Percentiles rank a stretch among this genome's conserved stretches.
Evolutionary conservation across 1,140 invertebrate genomes (phyloP).

Genomic region (Archivesica marissinica): DNA sequence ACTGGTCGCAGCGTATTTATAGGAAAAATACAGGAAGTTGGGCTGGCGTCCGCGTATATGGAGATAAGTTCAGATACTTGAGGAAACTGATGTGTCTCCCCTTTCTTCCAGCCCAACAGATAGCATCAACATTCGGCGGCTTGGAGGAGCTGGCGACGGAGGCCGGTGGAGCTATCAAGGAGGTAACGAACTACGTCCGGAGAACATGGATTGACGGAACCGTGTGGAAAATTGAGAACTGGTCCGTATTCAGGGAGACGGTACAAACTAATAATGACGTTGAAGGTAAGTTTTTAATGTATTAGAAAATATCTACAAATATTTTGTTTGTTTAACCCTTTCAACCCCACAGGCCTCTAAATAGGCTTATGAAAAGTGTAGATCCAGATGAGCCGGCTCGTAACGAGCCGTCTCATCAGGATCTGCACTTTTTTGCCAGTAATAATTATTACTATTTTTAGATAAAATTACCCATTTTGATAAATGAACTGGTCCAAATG

Average conservation of each 20-base stretch:
- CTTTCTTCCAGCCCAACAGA: constrained; percentile 39
- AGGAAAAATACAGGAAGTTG: constrained; percentile 7
- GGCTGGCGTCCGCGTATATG: background rate
- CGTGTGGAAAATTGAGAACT: background rate
- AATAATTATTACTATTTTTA: no score
- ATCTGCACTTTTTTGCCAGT: no score
- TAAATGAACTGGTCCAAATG: no score
- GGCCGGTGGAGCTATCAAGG: background rate
- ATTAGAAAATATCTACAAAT: no score
- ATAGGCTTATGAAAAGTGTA: no score
- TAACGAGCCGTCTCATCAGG: no score
- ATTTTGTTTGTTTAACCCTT: no score
- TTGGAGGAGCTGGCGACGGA: background rate
- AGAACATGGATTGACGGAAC: constrained; percentile 11
- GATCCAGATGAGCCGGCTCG: no score
- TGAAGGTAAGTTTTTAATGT: background rate
- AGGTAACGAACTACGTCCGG: background rate
- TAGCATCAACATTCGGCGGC: background rate
- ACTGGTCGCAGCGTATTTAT: constrained; percentile 17
- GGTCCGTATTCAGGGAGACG: constrained; percentile 22
- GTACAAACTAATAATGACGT: constrained; percentile 40
- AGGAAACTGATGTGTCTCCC: constrained; percentile 32
- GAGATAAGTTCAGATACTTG: constrained; percentile 8
- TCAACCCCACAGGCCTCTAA: no score
- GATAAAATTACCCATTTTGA: no score